A percentile compares a stretch with the other conserved stretches of the same genome.
phyloP scores from a whole-genome alignment of 2,797 vertebrate genomes.

The Lacerta viridis region DNA sequence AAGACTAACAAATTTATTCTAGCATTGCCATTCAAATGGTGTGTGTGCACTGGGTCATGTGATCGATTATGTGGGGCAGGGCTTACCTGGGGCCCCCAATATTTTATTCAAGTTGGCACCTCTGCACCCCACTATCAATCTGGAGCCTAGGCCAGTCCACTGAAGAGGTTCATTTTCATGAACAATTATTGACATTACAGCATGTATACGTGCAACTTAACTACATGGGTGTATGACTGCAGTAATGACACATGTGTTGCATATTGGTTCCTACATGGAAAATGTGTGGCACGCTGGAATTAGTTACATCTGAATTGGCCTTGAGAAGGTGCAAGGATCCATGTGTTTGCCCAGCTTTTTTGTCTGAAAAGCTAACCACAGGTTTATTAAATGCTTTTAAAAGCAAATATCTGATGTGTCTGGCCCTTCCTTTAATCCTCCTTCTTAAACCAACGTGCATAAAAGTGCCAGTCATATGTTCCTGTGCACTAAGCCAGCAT shows the following conservation, averaged over 20 bases:
- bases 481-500: slow-evolving; percentile 68
- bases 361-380: slow-evolving; percentile 64
- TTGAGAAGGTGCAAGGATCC: slow-evolving; percentile 55
- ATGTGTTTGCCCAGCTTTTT: slow-evolving; percentile 63
- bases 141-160: too few relatives aligned
- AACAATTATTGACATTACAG: background rate
- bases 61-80: too few relatives aligned
- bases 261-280: background rate
- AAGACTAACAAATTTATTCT: too few relatives aligned
- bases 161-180: too few relatives aligned
- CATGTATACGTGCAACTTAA: background rate
- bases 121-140: too few relatives aligned
- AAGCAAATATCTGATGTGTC: slow-evolving; percentile 72
- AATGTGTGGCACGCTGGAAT: background rate
- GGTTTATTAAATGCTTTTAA: slow-evolving; percentile 70
- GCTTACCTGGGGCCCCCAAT: too few relatives aligned
- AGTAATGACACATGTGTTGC: background rate
- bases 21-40: too few relatives aligned
- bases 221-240: background rate
- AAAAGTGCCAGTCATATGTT: slow-evolving; percentile 77
- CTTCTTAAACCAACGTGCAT: slow-evolving; percentile 73
- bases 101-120: too few relatives aligned
- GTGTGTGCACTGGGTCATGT: too few relatives aligned
- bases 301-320: slow-evolving; percentile 16
- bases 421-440: slow-evolving; percentile 72